These are phyloP conservation scores for Lasioglossum albipes DNA, from an alignment of 1,140 invertebrate genomes.

Conservation along the genomic window DNA sequence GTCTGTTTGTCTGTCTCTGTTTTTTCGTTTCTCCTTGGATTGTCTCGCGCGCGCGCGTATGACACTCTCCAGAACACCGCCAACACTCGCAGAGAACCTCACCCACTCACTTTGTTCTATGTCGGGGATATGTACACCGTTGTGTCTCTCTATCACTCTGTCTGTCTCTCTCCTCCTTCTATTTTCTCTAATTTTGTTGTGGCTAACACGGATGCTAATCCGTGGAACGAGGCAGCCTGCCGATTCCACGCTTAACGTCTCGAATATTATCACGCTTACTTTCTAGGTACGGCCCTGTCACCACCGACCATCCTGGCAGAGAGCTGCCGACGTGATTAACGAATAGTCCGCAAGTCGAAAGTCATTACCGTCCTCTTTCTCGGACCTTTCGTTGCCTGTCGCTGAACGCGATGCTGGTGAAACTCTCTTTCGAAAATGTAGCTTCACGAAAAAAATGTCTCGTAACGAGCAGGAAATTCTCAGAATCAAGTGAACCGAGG, in stretches of 20 bases:
- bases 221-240: conserved; percentile 52
- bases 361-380: conserved; percentile 44
- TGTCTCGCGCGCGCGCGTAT: conserved; percentile 16
- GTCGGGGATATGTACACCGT: conserved; percentile 53
- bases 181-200: conserved; percentile 48
- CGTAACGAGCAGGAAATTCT: too few species aligned
- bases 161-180: not conserved
- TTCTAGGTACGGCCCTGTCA: conserved; percentile 48
- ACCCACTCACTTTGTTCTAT: conserved; percentile 26
- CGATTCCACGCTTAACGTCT: conserved; percentile 56
- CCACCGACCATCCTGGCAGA: conserved; percentile 24
- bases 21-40: conserved; percentile 62
- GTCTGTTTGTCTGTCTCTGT: conserved; percentile 3
- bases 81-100: conserved; percentile 48
- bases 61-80: conserved; percentile 44
- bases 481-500: too few species aligned
- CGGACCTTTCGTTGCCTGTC: conserved; percentile 8
- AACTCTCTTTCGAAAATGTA: too few species aligned
- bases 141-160: conserved; percentile 8
- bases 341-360: conserved; percentile 51
- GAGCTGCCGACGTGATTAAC: conserved; percentile 38
- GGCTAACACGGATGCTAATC: conserved; percentile 65
- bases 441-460: too few species aligned
- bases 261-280: conserved; percentile 53
- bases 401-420: too few species aligned